Base-by-base conservation (phyloP, 2,797 vertebrate species). In the Gobionotothen gibberifrons region DNA sequence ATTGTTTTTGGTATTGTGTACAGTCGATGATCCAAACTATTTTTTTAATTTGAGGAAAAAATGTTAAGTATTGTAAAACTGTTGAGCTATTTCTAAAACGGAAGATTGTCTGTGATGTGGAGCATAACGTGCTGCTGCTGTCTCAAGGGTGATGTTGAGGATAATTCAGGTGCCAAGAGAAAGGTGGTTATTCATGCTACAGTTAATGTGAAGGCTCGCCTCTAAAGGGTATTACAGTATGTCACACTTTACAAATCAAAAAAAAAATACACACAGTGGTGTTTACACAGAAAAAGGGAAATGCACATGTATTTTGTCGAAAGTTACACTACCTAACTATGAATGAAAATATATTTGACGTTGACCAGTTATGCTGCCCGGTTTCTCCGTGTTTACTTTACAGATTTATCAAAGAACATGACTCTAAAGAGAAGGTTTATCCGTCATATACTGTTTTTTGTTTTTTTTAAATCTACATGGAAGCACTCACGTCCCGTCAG, bases 41-140 rank as follows among this genome's bases (percentile, higher is more conserved):
- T 97, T 97, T 97, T 98, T 96, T 96, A 95, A 94, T 96, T 95
- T 93, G 58, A 89, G 89, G 88, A 82, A 86, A 74, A 88, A 74
- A 87, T 88, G 85, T 91, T 62, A 85, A 67, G 82, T 94, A 93
- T 92, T 79, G 91, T 94, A 85, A 92, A 88, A 83, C 89, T 93
- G 91, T 90, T 81, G 81, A 93, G 90, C 65, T 92, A 59, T 87
- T 92, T 86, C 78, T 90, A 87, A 93, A 93, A 82, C 0, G 32
- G 83, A 87, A 86, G 69, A 66, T 43, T 63, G 89, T 91, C 89
- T 76, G 93, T 89, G 94, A 92, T 92, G 93, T 93, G 72, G 91
- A 92, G 94, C 94, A 36, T 10, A 43, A 81, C 80, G 84, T 89
- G 90, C 74, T 72, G 77, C 82, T 67, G 59, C 81, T 36, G 32